phyloP scores from a whole-genome alignment of 2,113 vertebrate species.

The Myxocyprinus asiaticus region DNA sequence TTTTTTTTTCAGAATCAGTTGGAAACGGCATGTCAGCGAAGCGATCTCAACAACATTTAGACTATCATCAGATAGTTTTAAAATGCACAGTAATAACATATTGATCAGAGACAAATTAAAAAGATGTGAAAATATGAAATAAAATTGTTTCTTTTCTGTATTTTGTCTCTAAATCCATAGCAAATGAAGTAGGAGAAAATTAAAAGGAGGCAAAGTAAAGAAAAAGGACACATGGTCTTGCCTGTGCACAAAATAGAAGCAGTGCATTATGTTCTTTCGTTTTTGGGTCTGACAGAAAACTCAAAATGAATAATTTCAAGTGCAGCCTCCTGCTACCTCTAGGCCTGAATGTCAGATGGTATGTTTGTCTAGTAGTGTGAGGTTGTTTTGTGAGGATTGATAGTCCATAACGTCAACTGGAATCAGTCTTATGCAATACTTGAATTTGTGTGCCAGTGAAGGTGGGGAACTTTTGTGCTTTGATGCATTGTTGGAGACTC shows the following conservation, averaged over 20 bases:
- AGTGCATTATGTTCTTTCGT: slow-evolving; percentile 21
- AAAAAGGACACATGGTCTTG: neutral
- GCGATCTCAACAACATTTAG: neutral
- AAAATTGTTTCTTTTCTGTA: neutral
- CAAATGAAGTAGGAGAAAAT: neutral
- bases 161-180: neutral
- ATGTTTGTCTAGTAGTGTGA: slow-evolving; percentile 21
- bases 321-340: slow-evolving; percentile 24
- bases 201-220: neutral
- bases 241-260: neutral
- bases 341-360: slow-evolving; percentile 32
- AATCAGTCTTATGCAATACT: slow-evolving; percentile 18
- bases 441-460: slow-evolving; percentile 1
- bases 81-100: neutral
- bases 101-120: neutral
- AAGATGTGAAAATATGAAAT: neutral
- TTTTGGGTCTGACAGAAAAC: slow-evolving; percentile 10
- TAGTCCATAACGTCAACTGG: slow-evolving; percentile 20
- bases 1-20: neutral
- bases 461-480: slow-evolving; percentile 5
- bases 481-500: slow-evolving; percentile 4
- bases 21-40: neutral
- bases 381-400: slow-evolving; percentile 5
- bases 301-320: slow-evolving; percentile 36
- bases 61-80: neutral